These are phyloP conservation scores for Sminthurinus signatus DNA, from an alignment of 1,140 invertebrate species.

Conservation along the genomic window DNA sequence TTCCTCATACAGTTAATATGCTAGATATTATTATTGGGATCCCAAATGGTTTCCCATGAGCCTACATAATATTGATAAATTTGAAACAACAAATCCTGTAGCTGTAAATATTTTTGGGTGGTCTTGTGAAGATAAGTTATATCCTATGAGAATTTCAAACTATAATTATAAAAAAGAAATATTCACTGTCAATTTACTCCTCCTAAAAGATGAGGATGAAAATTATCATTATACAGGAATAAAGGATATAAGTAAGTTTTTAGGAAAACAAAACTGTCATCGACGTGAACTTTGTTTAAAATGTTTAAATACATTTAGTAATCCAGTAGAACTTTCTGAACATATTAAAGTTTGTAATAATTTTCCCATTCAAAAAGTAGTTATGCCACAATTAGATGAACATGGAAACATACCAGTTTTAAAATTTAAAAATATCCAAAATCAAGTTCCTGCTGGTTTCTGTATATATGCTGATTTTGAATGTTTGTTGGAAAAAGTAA, in stretches of 20 bases:
- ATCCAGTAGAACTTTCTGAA: neutral
- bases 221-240: slow-evolving; percentile 13
- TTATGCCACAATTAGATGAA: neutral
- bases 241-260: neutral
- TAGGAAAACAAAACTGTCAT: slow-evolving; percentile 9
- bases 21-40: too few species aligned
- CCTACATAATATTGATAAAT: neutral
- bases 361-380: slow-evolving; percentile 9
- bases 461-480: slow-evolving; percentile 12
- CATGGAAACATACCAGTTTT: neutral
- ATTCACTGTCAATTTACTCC: slow-evolving; percentile 3
- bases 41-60: too few species aligned
- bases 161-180: neutral
- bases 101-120: slow-evolving; percentile 15
- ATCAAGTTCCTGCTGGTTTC: slow-evolving; percentile 4
- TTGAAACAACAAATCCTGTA: slow-evolving; percentile 9
- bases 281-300: slow-evolving; percentile 9
- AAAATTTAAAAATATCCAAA: slow-evolving; percentile 16
- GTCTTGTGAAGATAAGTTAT: neutral
- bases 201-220: neutral
- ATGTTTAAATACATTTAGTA: slow-evolving; percentile 12
- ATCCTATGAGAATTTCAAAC: slow-evolving; percentile 3
- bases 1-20: too few species aligned
- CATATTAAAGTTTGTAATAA: slow-evolving; percentile 6
- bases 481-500: neutral